Conservation (phyloP, 2,113 vertebrate species). For the Lucifuga dentata region DNA sequence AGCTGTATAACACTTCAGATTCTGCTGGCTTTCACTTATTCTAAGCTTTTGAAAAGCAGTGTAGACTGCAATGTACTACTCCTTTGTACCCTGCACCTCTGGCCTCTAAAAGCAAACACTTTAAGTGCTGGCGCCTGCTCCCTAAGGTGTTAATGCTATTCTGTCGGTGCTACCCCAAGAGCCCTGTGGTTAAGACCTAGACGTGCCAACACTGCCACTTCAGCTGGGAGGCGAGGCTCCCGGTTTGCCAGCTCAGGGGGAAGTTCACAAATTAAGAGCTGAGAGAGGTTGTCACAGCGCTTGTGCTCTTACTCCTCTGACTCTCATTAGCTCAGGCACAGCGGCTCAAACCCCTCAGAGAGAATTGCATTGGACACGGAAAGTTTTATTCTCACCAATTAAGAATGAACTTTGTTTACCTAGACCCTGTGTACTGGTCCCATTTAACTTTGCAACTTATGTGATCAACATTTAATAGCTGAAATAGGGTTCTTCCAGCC, state of each 20-base stretch:
- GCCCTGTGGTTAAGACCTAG: constrained; percentile 25
- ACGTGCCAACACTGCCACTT: constrained; percentile 51
- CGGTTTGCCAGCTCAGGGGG: constrained; percentile 45
- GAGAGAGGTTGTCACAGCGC: constrained; percentile 50
- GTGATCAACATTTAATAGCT: constrained; percentile 14
- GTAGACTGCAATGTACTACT: constrained; percentile 23
- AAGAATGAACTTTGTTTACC: constrained; percentile 67
- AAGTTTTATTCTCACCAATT: constrained; percentile 72
- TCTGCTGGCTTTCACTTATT: constrained; percentile 2
- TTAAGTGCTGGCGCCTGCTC: constrained; percentile 52
- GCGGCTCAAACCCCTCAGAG: constrained; percentile 56
- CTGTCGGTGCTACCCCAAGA: constrained; percentile 50
- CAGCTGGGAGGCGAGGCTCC: constrained; percentile 32
- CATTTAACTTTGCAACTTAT: constrained; percentile 29
- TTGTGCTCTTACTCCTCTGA: constrained; percentile 59
- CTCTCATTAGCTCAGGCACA: constrained; percentile 69
- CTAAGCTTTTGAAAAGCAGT: constrained; percentile 23
- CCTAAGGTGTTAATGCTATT: constrained; percentile 67
- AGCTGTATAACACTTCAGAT: not conserved
- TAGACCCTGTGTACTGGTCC: constrained; percentile 21
- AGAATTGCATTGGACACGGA: constrained; percentile 40
- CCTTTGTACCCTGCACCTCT: constrained; percentile 27
- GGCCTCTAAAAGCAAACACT: constrained; percentile 58
- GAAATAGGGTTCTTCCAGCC: constrained; percentile 41
- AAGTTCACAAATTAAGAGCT: constrained; percentile 73